Conservation (phyloP, 2,888 invertebrate species). For the Cataglyphis rosenhaueri region DNA sequence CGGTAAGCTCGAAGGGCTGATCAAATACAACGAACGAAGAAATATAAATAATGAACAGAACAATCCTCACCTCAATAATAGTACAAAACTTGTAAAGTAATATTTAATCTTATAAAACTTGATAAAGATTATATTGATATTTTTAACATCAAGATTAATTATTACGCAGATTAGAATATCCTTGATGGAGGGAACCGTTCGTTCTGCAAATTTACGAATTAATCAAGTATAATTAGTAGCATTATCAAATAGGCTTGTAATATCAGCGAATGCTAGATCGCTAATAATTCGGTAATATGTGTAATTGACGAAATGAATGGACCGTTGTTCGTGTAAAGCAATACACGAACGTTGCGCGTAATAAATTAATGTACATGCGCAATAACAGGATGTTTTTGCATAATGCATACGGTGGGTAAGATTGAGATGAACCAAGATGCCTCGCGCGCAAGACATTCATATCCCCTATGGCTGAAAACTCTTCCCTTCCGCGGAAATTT, state of each 20-base stretch:
- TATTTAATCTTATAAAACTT: not conserved
- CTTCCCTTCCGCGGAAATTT: not conserved
- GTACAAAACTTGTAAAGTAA: too few relatives aligned
- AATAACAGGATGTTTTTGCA: slow-evolving; percentile 41
- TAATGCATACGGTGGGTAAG: slow-evolving; percentile 16
- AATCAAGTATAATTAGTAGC: not conserved
- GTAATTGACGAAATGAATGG: slow-evolving; percentile 25
- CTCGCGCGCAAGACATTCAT: slow-evolving; percentile 1
- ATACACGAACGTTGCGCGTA: not conserved
- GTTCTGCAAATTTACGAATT: not conserved
- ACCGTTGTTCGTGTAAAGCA: not conserved
- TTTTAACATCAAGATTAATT: not conserved
- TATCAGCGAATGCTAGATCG: not conserved
- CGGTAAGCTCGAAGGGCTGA: slow-evolving; percentile 37
- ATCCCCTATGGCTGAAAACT: slow-evolving; percentile 9
- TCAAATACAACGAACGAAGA: slow-evolving; percentile 39
- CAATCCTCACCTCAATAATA: slow-evolving; percentile 14
- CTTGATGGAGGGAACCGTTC: not conserved
- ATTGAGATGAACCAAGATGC: slow-evolving; percentile 4
- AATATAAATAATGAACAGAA: slow-evolving; percentile 30
- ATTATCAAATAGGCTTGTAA: not conserved
- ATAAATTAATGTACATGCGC: slow-evolving; percentile 1
- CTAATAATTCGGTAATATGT: not conserved
- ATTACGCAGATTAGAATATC: too few relatives aligned
- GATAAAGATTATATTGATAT: not conserved